Evolutionary conservation across 2,888 invertebrate genomes (phyloP), one percentile per base, ranked within the genome.

Genomic region (Campoplex nolae): DNA sequence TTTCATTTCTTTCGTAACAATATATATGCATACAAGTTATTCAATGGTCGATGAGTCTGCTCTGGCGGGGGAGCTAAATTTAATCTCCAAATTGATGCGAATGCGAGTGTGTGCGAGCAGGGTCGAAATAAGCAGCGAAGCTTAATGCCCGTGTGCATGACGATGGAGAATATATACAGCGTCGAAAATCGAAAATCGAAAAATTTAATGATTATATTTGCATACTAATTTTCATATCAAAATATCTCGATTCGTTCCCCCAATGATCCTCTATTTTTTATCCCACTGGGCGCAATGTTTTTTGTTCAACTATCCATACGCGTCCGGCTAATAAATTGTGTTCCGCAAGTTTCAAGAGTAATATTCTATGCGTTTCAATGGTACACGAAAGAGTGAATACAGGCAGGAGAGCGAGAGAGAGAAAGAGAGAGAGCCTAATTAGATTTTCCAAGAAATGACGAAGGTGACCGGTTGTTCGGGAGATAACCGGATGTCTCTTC

Each of bases 391-490:
- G n/a, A n/a, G n/a, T n/a, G n/a, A n/a, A n/a, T n/a, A n/a, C n/a
- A 48, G 6, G 1, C 45, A 18, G 6, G 1, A 48, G 56, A 16
- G 13, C 45, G 23, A 28, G 38, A 45, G 45, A 68, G 86, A 28
- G 38, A 45, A 28, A 68, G 86, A 28, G 23, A 28, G 38, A 45
- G 45, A 68, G 86, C 84, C 88, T 88, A 91, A 91, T 91, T 88
- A 90, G 90, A 89, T 89, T 90, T 90, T 90, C 90, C 86, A 48
- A 88, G 90, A 91, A 90, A 65, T 48, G 23, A 73, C 45, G 51
- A 75, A 38, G 73, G 18, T 76, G n/a, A 3, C 28, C 70, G 32
- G 32, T 76, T 78, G 71, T 84, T 84, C 82, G 76, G 71, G 71
- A 74, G 65, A 79, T 74, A 75, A 76, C 87, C 83, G 87, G 42